These are phyloP conservation scores for Falco cherrug DNA, from an alignment of 2,797 vertebrate species.

Conservation along the genomic window DNA sequence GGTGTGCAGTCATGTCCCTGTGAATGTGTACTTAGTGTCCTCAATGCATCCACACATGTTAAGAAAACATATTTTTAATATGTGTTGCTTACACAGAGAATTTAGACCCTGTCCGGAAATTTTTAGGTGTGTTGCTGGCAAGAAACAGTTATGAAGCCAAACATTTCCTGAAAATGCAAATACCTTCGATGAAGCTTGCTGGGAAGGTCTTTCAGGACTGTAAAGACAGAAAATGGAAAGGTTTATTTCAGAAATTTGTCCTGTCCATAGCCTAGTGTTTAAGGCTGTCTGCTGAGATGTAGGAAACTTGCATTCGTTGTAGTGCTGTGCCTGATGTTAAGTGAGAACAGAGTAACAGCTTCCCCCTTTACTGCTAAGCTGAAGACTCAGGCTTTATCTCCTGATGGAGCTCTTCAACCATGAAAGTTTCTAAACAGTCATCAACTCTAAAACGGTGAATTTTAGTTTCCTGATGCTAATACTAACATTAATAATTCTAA, in stretches of 20 bases:
- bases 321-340: background rate
- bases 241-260: background rate
- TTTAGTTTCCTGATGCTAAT: background rate
- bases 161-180: constrained; percentile 6
- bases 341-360: background rate
- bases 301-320: background rate
- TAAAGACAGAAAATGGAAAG: background rate
- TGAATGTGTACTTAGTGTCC: background rate
- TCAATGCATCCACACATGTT: background rate
- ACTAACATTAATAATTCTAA: background rate
- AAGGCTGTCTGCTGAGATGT: background rate
- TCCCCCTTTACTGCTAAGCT: background rate
- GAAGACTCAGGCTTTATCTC: background rate
- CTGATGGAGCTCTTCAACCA: background rate
- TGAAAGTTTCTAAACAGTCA: background rate
- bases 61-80: background rate
- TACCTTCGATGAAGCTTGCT: background rate
- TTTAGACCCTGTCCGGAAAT: background rate
- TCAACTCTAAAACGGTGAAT: background rate
- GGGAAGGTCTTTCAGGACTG: background rate
- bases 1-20: background rate
- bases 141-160: background rate
- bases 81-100: background rate
- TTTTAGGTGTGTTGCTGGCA: background rate
- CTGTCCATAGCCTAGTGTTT: background rate